Base-by-base conservation (phyloP, 1,140 invertebrate species). In the Drosophila setifemur region DNA sequence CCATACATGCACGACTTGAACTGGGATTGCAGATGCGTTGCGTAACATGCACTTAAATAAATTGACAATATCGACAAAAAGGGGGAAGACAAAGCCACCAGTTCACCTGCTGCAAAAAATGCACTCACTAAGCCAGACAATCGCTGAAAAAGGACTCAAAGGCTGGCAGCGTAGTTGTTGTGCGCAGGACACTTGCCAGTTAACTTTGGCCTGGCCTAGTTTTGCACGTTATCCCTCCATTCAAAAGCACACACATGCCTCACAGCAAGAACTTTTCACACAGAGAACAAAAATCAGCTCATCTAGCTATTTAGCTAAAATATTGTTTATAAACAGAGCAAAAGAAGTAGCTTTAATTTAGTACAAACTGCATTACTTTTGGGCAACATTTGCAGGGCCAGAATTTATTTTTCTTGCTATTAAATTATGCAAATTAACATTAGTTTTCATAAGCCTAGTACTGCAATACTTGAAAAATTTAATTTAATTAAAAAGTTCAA, bases 1-100 rank as follows among this genome's bases (percentile, higher is more conserved):
- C n/a, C n/a, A n/a, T n/a, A n/a, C n/a, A n/a, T 50, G 25, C 37
- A 42, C 35, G 66, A 2, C 28, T 57, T n/a, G 57, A 35, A 21
- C 11, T 55, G 71, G 39, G 58, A 43, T 33, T 55, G 55, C 43
- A 16, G 73, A 28, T 78, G 53, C 63, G 73, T 86, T 81, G 73
- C 71, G 58, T 73, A 86, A 73, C 81, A 58, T 68, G 81, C 81
- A 85, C 81, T 85, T 73, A 75, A 58, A 81, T 64, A 86, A 85
- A 85, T 85, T 85, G 81, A 73, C 72, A 81, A 81, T 74, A 81
- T 81, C 58, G 70, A 71, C 58, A 75, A 66, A 29, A 45, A 48
- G 26, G 11, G 26, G 31, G 19, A 50, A 26, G 35, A 11, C 9
- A 11, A 12, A 33, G 9, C 25, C 14, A 9, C 31, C 50, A 26